Evolutionary conservation across 2,113 vertebrate genomes (phyloP).

Genomic region (Elachura formosa): DNA sequence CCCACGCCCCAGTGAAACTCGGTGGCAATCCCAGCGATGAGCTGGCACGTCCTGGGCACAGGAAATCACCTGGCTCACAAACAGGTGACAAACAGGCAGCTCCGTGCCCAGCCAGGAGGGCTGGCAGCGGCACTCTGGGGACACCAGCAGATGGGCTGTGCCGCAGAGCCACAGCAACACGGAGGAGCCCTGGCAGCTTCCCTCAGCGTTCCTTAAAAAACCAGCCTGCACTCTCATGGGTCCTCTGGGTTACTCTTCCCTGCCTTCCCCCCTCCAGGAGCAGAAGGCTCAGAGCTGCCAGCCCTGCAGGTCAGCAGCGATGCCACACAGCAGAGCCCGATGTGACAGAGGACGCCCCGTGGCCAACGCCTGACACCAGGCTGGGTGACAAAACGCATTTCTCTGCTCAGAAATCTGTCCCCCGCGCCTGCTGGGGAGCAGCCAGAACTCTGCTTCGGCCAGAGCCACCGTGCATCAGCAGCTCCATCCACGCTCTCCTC

Average conservation of each 20-base stretch:
- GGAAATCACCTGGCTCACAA: neutral
- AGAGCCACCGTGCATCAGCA: neutral
- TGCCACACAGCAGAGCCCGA: neutral
- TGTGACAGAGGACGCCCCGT: neutral
- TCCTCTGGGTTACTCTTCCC: neutral
- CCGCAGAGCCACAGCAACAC: fast-evolving
- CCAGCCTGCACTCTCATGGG: fast-evolving
- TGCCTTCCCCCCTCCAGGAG: neutral
- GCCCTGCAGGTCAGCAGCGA: neutral
- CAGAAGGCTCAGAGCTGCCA: neutral
- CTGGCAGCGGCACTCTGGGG: neutral
- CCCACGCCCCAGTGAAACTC: neutral
- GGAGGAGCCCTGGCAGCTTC: neutral
- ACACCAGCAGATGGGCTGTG: fast-evolving
- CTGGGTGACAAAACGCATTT: conserved; percentile 9
- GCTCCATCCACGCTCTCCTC: neutral
- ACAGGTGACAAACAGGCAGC: neutral
- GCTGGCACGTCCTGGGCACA: neutral
- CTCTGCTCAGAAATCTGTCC: neutral
- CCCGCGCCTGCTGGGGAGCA: neutral
- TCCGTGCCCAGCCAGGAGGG: neutral
- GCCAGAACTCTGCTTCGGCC: neutral
- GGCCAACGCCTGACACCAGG: neutral
- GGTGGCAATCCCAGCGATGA: neutral
- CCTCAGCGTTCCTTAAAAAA: neutral